phyloP scores from a whole-genome alignment of 1,140 invertebrate species.

The Phenacoccus solenopsis region DNA sequence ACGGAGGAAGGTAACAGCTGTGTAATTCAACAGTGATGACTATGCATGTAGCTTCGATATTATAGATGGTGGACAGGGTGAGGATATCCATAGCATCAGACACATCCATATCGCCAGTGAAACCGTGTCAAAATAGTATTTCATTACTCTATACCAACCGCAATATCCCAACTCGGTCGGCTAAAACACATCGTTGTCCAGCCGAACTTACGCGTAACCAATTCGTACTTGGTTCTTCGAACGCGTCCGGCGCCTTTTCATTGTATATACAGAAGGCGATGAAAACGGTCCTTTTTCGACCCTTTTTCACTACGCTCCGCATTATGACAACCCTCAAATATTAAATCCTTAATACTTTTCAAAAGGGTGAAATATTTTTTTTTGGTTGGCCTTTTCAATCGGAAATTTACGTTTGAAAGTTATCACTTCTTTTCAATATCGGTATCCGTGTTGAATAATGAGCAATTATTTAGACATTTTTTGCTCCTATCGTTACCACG shows the following conservation, averaged over 20 bases:
- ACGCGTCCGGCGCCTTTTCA: background rate
- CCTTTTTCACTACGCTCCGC: background rate
- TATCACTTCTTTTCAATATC: too few relatives aligned
- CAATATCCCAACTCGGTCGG: background rate
- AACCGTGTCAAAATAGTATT: background rate
- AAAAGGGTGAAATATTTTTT: background rate
- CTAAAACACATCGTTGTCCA: background rate
- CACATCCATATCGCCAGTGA: background rate
- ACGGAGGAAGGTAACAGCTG: background rate
- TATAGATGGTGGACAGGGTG: background rate
- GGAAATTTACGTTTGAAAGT: background rate
- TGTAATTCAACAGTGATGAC: background rate
- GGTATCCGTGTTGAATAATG: background rate
- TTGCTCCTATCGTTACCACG: too few relatives aligned
- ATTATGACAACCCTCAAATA: background rate
- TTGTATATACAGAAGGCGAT: background rate
- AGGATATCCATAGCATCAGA: background rate
- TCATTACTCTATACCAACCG: background rate
- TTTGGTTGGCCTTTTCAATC: background rate
- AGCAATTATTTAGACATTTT: background rate
- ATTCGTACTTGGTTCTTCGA: background rate
- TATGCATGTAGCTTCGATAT: constrained; percentile 1
- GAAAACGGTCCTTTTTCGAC: background rate
- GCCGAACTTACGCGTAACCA: background rate
- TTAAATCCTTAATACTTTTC: background rate